Conservation (phyloP, 1,140 invertebrate genomes). For the Drosophila ananassae region DNA sequence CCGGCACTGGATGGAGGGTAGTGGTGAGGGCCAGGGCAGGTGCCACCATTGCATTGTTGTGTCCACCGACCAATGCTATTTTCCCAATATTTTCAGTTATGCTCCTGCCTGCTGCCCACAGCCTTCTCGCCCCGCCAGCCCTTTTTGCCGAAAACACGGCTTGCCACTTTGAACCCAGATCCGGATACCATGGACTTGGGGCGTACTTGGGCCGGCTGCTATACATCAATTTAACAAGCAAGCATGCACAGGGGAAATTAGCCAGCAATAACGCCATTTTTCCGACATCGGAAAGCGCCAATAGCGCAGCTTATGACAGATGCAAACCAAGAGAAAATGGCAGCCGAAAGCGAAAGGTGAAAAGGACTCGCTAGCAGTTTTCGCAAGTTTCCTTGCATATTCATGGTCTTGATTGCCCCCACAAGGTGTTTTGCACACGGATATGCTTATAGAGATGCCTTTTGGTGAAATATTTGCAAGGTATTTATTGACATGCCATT, state of each 20-base stretch:
- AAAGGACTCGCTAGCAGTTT: slow-evolving; percentile 11
- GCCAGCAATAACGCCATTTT: slow-evolving; percentile 72
- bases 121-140: not conserved
- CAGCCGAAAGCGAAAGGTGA: not conserved
- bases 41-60: slow-evolving; percentile 55
- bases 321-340: slow-evolving; percentile 10
- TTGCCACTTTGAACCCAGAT: slow-evolving; percentile 40
- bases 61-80: slow-evolving; percentile 53
- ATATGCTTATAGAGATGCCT: not conserved
- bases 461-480: too few relatives aligned
- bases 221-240: slow-evolving; percentile 81
- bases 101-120: slow-evolving; percentile 15
- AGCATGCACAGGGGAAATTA: slow-evolving; percentile 81
- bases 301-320: slow-evolving; percentile 46
- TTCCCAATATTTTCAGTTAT: slow-evolving; percentile 74
- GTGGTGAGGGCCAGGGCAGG: not conserved
- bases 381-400: slow-evolving; percentile 4
- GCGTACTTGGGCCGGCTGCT: slow-evolving; percentile 34
- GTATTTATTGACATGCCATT: too few relatives aligned
- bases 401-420: not conserved
- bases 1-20: slow-evolving; percentile 12
- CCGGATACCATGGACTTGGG: slow-evolving; percentile 10
- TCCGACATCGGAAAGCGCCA: slow-evolving; percentile 58
- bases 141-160: slow-evolving; percentile 42
- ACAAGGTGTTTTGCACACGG: not conserved